A percentile compares a stretch with the other conserved stretches of the same genome.
These are phyloP conservation scores for Drosophila insularis DNA, from an alignment of 1,140 invertebrate species.

Conservation along the genomic window DNA sequence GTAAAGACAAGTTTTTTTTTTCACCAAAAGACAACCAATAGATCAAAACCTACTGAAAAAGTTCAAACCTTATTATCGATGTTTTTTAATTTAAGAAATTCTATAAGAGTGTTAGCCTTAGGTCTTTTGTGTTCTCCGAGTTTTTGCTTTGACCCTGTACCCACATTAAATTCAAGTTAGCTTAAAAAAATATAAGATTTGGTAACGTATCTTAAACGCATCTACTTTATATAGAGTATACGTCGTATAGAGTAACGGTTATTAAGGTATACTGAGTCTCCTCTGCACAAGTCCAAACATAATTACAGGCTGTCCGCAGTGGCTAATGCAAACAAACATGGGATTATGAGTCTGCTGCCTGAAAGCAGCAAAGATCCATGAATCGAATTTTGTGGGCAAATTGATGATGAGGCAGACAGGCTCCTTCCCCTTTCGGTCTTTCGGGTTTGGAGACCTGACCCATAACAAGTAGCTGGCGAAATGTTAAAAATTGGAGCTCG, in stretches of 20 bases:
- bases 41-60: no score
- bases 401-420: slow-evolving; percentile 45
- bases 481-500: slow-evolving; percentile 71
- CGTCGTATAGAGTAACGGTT: slow-evolving; percentile 17
- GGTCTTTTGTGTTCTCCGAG: no score
- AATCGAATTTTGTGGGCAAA: slow-evolving; percentile 21
- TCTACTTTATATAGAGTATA: neutral
- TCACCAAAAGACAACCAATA: no score
- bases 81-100: no score
- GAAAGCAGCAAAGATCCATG: neutral
- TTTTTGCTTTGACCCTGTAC: no score
- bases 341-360: slow-evolving; percentile 61
- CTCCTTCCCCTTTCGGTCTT: neutral
- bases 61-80: no score
- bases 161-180: no score
- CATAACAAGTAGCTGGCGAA: slow-evolving; percentile 77
- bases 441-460: slow-evolving; percentile 43
- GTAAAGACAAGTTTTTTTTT: no score
- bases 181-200: no score
- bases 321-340: slow-evolving; percentile 80
- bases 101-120: no score
- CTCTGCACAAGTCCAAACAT: slow-evolving; percentile 25
- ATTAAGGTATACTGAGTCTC: slow-evolving; percentile 11
- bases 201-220: no score
- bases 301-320: slow-evolving; percentile 73